Evolutionary conservation across 2,113 vertebrate species (phyloP).

Genomic region (Gymnarchus niloticus): DNA sequence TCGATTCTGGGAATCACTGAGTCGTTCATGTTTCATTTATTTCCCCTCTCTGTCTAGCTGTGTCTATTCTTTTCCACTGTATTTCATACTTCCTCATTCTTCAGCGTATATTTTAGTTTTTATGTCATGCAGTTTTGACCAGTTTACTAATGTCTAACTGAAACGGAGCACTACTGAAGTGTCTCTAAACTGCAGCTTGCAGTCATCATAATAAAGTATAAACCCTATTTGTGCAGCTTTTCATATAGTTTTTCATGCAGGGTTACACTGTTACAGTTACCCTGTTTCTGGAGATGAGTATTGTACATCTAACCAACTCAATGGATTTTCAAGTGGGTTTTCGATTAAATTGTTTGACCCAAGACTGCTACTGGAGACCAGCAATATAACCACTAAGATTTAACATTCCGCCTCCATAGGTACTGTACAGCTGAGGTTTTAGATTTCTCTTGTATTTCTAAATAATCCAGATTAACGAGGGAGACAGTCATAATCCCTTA

Average conservation of each 20-base stretch:
- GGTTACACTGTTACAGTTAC: too few species aligned
- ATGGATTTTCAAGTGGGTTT: too few species aligned
- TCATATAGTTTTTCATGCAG: too few species aligned
- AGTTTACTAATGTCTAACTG: background rate
- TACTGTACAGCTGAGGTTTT: background rate
- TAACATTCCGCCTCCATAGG: too few species aligned
- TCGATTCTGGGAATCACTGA: background rate
- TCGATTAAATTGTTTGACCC: too few species aligned
- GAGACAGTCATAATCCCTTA: background rate
- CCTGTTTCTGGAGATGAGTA: too few species aligned
- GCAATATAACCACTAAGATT: background rate
- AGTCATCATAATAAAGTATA: too few species aligned
- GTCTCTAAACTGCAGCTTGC: background rate
- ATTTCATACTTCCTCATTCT: background rate
- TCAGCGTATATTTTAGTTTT: background rate
- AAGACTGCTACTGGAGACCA: too few species aligned
- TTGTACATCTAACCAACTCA: too few species aligned
- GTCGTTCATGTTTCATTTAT: background rate
- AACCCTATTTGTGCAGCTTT: too few species aligned
- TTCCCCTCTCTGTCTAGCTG: background rate
- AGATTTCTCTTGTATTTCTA: background rate
- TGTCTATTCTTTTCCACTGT: background rate
- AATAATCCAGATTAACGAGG: background rate
- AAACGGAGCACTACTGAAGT: background rate
- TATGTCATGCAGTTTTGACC: background rate